Percentiles rank a stretch among this genome's conserved stretches.
Conservation (phyloP, 1,140 invertebrate genomes). For the Drosophila sproati region DNA sequence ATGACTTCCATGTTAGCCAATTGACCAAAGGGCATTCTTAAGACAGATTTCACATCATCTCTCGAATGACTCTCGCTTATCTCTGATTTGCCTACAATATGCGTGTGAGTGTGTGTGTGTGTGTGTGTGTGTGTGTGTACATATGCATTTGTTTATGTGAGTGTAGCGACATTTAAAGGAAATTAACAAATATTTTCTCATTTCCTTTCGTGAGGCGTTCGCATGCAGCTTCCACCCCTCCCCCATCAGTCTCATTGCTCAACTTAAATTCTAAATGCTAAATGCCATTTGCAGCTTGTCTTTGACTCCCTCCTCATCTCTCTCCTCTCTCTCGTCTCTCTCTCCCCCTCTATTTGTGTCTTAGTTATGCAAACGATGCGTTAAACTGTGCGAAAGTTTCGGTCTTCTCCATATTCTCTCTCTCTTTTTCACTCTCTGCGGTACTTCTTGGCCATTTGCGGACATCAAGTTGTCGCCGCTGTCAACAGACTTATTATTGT, state of each 20-base stretch:
- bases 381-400: conserved; percentile 34
- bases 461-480: conserved; percentile 29
- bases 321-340: too few species aligned
- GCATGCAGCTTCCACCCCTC: conserved; percentile 6
- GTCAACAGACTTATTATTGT: conserved; percentile 74
- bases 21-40: too few species aligned
- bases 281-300: background rate
- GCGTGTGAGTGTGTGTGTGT: too few species aligned
- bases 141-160: conserved; percentile 9
- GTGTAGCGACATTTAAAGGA: conserved; percentile 71
- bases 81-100: too few species aligned
- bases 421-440: background rate
- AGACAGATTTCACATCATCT: too few species aligned
- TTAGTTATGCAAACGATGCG: conserved; percentile 17
- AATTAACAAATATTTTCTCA: conserved; percentile 80
- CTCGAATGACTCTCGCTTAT: too few species aligned
- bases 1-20: too few species aligned
- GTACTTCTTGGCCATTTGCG: background rate
- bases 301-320: too few species aligned
- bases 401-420: background rate
- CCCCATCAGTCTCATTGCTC: background rate
- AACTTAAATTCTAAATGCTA: conserved; percentile 6
- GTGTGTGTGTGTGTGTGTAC: background rate
- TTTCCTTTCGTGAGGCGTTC: conserved; percentile 61
- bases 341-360: too few species aligned